Evolutionary conservation across 2,113 vertebrate species (phyloP).

Genomic region (Perccottus glenii): DNA sequence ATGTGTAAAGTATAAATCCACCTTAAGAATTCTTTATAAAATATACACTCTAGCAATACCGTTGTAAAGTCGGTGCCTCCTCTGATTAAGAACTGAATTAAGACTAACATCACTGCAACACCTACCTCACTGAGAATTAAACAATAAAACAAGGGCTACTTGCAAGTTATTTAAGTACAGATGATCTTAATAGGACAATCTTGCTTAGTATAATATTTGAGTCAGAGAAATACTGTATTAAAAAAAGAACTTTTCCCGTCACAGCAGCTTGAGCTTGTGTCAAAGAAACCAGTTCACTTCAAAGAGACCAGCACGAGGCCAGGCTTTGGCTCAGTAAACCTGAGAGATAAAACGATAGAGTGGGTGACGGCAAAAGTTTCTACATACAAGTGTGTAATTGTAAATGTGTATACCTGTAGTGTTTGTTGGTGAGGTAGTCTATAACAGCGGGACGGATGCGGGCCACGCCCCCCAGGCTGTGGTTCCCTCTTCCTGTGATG

Average conservation of each 20-base stretch:
- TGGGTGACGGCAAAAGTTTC: constrained; percentile 18
- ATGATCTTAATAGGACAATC: neutral
- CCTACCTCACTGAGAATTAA: neutral
- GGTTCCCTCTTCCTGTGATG: constrained; percentile 98
- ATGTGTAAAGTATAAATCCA: constrained; percentile 1
- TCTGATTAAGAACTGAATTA: constrained; percentile 3
- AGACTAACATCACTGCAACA: too few relatives aligned
- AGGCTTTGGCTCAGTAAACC: constrained; percentile 89
- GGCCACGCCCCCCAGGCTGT: constrained; percentile 95
- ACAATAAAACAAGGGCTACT: neutral
- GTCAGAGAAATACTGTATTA: neutral
- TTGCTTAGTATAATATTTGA: neutral
- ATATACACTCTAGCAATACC: constrained; percentile 35
- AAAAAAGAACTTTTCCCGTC: constrained; percentile 19
- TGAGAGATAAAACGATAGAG: constrained; percentile 68
- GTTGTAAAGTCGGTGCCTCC: constrained; percentile 4
- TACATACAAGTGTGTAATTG: constrained; percentile 6
- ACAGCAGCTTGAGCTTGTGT: constrained; percentile 29
- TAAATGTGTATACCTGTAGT: constrained; percentile 83
- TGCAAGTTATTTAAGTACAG: neutral
- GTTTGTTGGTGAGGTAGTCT: constrained; percentile 92
- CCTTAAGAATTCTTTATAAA: constrained; percentile 26
- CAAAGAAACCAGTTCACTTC: constrained; percentile 70
- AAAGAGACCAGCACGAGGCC: constrained; percentile 88
- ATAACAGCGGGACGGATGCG: constrained; percentile 94